These are phyloP conservation scores for Drosophila nebulosa DNA, from an alignment of 1,140 invertebrate genomes.

Conservation along the genomic window DNA sequence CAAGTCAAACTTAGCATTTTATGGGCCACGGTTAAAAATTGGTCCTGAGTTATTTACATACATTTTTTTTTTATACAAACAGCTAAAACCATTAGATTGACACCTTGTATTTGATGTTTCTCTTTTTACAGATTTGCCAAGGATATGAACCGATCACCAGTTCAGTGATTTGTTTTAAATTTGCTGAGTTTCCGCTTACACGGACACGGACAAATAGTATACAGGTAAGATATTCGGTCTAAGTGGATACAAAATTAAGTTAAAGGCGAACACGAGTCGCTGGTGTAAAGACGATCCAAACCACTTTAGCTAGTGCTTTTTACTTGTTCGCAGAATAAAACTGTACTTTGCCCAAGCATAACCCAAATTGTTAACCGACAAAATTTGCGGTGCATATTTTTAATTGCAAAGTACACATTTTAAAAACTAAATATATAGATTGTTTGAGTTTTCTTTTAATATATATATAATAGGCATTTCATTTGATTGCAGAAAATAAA, in stretches of 20 bases:
- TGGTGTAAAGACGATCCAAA: conserved; percentile 64
- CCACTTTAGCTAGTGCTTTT: conserved; percentile 80
- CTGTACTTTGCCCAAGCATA: conserved; percentile 73
- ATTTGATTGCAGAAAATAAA: neutral
- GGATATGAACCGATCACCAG: neutral
- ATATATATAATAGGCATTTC: neutral
- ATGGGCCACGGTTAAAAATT: conserved; percentile 76
- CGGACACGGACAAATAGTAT: too few species aligned
- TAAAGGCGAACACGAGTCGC: conserved; percentile 65
- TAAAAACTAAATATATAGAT: neutral
- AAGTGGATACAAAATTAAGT: neutral
- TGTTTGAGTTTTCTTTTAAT: neutral
- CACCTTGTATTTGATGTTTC: neutral
- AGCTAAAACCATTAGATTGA: too few species aligned
- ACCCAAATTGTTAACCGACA: conserved; percentile 61
- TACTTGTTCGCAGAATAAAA: conserved; percentile 70
- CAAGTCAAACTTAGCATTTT: conserved; percentile 61
- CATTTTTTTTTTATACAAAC: neutral
- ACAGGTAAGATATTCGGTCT: neutral
- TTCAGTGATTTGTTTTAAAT: neutral
- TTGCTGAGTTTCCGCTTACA: neutral
- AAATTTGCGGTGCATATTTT: conserved; percentile 79
- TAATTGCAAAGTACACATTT: conserved; percentile 60
- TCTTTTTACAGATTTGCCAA: neutral
- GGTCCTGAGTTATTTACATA: conserved; percentile 71